Evolutionary conservation across 1,140 invertebrate genomes (phyloP).

Genomic region (Planococcus citri): DNA sequence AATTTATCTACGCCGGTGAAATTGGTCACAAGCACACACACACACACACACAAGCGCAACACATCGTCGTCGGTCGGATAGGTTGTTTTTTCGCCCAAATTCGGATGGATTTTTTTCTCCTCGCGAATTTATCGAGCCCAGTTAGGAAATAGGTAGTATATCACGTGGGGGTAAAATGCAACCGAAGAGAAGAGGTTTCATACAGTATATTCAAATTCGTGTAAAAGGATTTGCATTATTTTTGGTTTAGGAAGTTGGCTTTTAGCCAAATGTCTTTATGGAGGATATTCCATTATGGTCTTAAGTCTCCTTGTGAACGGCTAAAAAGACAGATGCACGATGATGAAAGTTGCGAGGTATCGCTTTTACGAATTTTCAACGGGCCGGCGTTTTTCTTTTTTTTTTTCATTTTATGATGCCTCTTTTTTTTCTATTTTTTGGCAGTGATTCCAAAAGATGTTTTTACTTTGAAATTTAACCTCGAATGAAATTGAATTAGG

Average conservation of each 20-base stretch:
- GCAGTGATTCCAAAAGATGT: background rate
- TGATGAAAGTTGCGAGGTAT: background rate
- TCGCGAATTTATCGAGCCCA: no score
- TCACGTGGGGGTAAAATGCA: no score
- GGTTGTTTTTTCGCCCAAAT: no score
- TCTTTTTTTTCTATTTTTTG: background rate
- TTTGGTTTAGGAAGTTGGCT: background rate
- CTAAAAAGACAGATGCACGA: background rate
- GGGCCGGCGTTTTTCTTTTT: background rate
- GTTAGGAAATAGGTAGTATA: no score
- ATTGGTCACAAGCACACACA: no score
- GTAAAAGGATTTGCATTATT: slow-evolving; percentile 1
- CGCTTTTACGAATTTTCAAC: background rate
- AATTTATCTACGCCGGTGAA: no score
- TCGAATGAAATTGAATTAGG: slow-evolving; percentile 1
- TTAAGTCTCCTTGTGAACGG: background rate
- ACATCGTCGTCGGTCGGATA: no score
- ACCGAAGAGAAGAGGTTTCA: no score
- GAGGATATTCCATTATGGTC: slow-evolving; percentile 7
- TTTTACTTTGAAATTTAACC: background rate
- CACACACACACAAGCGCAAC: no score
- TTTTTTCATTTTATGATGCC: no score
- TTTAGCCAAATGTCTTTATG: background rate
- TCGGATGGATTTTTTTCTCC: no score
- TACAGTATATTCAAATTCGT: background rate